phyloP scores from a whole-genome alignment of 2,888 invertebrate genomes.

The Aproaerema taeniolella region DNA sequence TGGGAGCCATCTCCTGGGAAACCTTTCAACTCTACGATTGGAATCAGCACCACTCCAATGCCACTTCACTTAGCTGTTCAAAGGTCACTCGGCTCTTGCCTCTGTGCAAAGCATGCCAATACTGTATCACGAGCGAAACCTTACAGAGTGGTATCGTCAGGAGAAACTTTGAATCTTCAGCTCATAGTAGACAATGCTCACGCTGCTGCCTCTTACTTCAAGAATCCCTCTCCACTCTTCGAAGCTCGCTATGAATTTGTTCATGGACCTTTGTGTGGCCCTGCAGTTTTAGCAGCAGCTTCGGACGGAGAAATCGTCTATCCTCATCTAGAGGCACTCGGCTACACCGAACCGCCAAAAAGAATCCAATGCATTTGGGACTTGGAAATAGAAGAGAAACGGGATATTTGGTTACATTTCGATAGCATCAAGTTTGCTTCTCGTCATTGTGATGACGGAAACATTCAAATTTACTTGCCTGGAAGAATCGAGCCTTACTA shows the following conservation, averaged over 20 bases:
- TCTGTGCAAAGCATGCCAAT: constrained; percentile 81
- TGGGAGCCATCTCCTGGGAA: constrained; percentile 81
- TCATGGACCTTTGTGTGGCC: constrained; percentile 92
- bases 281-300: constrained; percentile 86
- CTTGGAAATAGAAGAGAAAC: constrained; percentile 86
- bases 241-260: constrained; percentile 93
- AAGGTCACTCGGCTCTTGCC: constrained; percentile 83
- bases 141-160: constrained; percentile 84
- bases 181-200: constrained; percentile 90
- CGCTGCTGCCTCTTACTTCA: constrained; percentile 92
- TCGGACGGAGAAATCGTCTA: constrained; percentile 93
- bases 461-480: constrained; percentile 88
- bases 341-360: constrained; percentile 82
- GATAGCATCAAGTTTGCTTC: constrained; percentile 92
- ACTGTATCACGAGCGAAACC: constrained; percentile 77
- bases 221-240: constrained; percentile 89
- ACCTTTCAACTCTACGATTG: constrained; percentile 42
- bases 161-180: constrained; percentile 88
- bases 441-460: constrained; percentile 90
- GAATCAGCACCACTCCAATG: constrained; percentile 65
- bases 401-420: constrained; percentile 92
- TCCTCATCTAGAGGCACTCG: constrained; percentile 88
- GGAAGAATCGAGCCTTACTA: constrained; percentile 85
- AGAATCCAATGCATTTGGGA: constrained; percentile 89
- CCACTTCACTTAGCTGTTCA: constrained; percentile 81